phyloP scores from a whole-genome alignment of 2,113 vertebrate species.

The Tetraodon nigroviridis region DNA sequence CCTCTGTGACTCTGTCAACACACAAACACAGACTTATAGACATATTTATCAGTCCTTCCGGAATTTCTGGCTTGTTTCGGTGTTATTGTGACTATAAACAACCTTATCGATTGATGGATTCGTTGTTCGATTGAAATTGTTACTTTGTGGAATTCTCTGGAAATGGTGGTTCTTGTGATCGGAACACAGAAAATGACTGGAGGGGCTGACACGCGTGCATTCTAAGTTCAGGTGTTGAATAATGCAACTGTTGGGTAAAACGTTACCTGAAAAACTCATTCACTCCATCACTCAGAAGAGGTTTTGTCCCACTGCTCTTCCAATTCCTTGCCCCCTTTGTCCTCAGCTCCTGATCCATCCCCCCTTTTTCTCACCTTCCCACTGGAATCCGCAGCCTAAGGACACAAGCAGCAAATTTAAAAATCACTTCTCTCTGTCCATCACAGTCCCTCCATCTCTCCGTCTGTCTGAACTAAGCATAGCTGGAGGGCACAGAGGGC shows the following conservation, averaged over 20 bases:
- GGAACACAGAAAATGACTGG: too few relatives aligned
- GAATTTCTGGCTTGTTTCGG: too few relatives aligned
- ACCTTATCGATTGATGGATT: too few relatives aligned
- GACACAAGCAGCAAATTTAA: slow-evolving; percentile 72
- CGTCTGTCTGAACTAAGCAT: slow-evolving; percentile 71
- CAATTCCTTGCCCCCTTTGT: slow-evolving; percentile 23
- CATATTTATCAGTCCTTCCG: background rate
- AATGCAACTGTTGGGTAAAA: slow-evolving; percentile 8
- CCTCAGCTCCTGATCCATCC: slow-evolving; percentile 25
- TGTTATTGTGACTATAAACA: too few relatives aligned
- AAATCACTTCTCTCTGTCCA: slow-evolving; percentile 59
- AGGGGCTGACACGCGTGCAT: too few relatives aligned
- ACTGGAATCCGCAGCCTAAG: slow-evolving; percentile 72
- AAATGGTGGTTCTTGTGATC: too few relatives aligned
- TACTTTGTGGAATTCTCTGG: too few relatives aligned
- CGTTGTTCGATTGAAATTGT: too few relatives aligned
- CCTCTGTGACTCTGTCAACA: slow-evolving; percentile 61
- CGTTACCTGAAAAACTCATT: background rate
- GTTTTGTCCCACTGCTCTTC: slow-evolving; percentile 4
- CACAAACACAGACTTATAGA: slow-evolving; percentile 28
- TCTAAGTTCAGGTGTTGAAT: too few relatives aligned
- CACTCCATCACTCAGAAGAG: slow-evolving; percentile 8
- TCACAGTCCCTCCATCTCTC: slow-evolving; percentile 64
- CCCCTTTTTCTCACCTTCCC: slow-evolving; percentile 57
- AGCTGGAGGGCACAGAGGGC: slow-evolving; percentile 69